Evolutionary conservation across 30 jellyfish, hydroid and myxozoan genomes (phyloP).

Genomic region (Turritopsis dohrnii): DNA sequence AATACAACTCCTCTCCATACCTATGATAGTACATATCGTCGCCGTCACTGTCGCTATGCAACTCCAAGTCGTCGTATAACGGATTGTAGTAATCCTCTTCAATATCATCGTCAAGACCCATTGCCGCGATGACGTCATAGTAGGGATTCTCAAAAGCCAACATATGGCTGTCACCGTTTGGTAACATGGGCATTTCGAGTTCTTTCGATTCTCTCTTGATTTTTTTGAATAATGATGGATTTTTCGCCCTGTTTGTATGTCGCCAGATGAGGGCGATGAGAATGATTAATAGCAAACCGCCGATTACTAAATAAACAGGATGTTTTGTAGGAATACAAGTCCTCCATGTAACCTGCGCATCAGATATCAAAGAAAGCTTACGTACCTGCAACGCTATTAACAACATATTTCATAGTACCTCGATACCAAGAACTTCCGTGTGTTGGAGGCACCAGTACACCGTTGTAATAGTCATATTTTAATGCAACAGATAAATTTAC

Average conservation of each 20-base stretch:
- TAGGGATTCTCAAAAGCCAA: constrained; percentile 91
- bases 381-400: constrained; percentile 10
- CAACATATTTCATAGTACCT: constrained; percentile 15
- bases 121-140: constrained; percentile 97
- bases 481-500: constrained; percentile 5
- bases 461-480: constrained; percentile 13
- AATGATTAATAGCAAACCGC: constrained; percentile 10
- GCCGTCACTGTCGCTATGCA: constrained; percentile 52
- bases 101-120: constrained; percentile 98
- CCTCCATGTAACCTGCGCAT: too few relatives aligned
- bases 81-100: constrained; percentile 94
- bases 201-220: constrained; percentile 78
- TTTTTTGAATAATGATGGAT: constrained; percentile 61
- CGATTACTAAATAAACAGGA: background rate
- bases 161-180: constrained; percentile 67
- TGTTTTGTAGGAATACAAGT: background rate
- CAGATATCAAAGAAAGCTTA: background rate
- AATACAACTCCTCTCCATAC: constrained; percentile 39
- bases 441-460: background rate
- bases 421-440: constrained; percentile 20
- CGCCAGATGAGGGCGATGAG: constrained; percentile 2
- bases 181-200: constrained; percentile 72
- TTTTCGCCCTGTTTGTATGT: constrained; percentile 20
- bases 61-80: constrained; percentile 36
- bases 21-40: constrained; percentile 51